Evolutionary conservation across 2,888 invertebrate genomes (phyloP), one percentile per base, ranked within the genome.

Genomic region (Plebejus anna): DNA sequence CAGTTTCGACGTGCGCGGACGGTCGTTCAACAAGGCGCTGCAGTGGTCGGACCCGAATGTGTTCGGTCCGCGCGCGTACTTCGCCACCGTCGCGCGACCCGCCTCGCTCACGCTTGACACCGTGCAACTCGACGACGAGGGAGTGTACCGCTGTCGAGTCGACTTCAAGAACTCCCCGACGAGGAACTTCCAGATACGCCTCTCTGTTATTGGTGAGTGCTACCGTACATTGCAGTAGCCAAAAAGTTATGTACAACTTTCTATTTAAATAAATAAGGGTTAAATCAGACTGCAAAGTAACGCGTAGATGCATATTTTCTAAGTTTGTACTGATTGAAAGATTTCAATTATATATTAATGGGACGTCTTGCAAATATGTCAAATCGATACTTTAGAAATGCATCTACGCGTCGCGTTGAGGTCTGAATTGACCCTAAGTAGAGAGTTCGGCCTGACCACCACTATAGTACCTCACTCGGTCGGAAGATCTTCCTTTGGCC

Each of bases 111-210:
- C 97, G 76, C 95, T 98, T 77, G 97, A 97, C 85, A 96, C 97
- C 76, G 97, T 98, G 72, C 96, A 97, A 84, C 92, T 97, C 80
- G 97, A 97, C 84, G 98, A 98, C 84, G 98, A 98, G 84, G 98
- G 98, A 76, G 92, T 95, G 77, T 98, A 98, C 90, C 95, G 98
- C 81, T 98, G 98, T 89, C 94, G 98, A 78, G 98, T 98, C 75
- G 98, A 98, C 92, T 98, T 98, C 90, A 96, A 97, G 84, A 97
- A 97, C 86, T 97, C 97, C 5, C 97, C 98, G 66, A 98, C 98
- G 55, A 95, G 97, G 82, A 98, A 97, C 90, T 97, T 97, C 88
- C 96, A 97, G 85, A 97, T 98, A 90, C 97, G 97, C 85, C 95
- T 98, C 81, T 97, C 97, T 86, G 97, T 98, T 85, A 97, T 98